Percentiles rank a stretch among this genome's conserved stretches.
phyloP scores from a whole-genome alignment of 2,113 vertebrate genomes.

The Phalacrocorax pelagicus region DNA sequence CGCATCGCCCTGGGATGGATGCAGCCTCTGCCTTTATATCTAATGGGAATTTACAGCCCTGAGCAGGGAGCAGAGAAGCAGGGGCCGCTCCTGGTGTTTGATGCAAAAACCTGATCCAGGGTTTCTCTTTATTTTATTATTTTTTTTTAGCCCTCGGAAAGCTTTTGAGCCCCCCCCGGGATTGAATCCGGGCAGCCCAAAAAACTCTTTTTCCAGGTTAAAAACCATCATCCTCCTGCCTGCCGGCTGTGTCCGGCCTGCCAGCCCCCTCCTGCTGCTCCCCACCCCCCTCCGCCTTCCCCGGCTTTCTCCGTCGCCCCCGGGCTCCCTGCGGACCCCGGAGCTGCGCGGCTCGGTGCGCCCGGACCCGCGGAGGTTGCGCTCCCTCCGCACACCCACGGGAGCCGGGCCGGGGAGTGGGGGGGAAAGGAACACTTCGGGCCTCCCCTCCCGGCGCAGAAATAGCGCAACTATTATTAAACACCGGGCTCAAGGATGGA shows the following conservation, averaged over 20 bases:
- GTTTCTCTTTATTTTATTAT: too few relatives aligned
- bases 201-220: not conserved
- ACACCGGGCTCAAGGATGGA: not conserved
- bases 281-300: accelerated
- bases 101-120: too few relatives aligned
- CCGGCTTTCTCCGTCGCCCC: not conserved
- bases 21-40: slow-evolving; percentile 3
- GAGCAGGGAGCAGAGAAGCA: not conserved
- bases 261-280: not conserved
- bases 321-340: not conserved
- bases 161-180: not conserved
- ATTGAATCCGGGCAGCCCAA: not conserved
- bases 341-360: not conserved
- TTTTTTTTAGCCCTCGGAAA: not conserved
- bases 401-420: too few relatives aligned
- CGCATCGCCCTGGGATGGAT: not conserved
- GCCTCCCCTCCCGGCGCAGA: not conserved
- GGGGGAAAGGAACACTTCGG: not conserved
- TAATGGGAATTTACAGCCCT: slow-evolving; percentile 45
- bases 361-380: too few relatives aligned
- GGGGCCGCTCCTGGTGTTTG: not conserved
- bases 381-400: too few relatives aligned
- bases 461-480: not conserved
- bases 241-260: not conserved
- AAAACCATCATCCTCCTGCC: not conserved